These are phyloP conservation scores for Ophion ventricosus DNA, from an alignment of 2,888 invertebrate species.

Conservation along the genomic window DNA sequence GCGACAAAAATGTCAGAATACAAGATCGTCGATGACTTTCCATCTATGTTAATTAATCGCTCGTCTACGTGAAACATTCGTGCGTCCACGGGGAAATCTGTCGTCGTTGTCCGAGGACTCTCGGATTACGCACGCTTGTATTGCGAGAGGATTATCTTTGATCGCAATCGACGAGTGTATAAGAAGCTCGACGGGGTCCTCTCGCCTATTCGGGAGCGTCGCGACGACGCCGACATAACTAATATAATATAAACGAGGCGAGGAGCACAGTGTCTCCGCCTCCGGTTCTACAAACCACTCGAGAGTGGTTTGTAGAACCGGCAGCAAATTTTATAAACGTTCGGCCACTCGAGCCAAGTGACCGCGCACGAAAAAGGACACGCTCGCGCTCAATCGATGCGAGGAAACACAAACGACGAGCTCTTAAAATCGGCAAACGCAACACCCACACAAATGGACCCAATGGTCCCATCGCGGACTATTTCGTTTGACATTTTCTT, in stretches of 20 bases:
- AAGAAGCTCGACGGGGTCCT: conserved; percentile 26
- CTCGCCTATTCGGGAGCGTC: conserved; percentile 11
- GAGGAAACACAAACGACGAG: not conserved
- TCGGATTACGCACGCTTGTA: conserved; percentile 38
- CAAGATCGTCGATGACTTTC: conserved; percentile 4
- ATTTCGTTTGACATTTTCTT: not conserved
- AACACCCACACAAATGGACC: not conserved
- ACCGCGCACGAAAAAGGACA: not conserved
- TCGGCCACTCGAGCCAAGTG: not conserved
- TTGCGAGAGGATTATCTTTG: conserved; percentile 54
- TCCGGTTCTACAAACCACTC: conserved; percentile 32
- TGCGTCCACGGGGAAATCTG: not conserved
- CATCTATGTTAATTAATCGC: conserved; percentile 56
- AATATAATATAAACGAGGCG: no score
- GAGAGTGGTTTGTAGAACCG: no score
- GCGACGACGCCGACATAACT: conserved; percentile 35
- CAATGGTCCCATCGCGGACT: not conserved
- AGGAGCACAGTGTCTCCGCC: not conserved
- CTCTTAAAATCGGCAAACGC: not conserved
- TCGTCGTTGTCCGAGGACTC: not conserved
- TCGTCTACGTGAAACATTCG: conserved; percentile 8
- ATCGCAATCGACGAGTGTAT: conserved; percentile 60
- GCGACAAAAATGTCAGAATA: conserved; percentile 4
- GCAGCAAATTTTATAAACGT: conserved; percentile 11
- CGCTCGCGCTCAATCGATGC: not conserved